Evolutionary conservation across 2,113 vertebrate genomes (phyloP).

Genomic region (Amblyornis subalaris): DNA sequence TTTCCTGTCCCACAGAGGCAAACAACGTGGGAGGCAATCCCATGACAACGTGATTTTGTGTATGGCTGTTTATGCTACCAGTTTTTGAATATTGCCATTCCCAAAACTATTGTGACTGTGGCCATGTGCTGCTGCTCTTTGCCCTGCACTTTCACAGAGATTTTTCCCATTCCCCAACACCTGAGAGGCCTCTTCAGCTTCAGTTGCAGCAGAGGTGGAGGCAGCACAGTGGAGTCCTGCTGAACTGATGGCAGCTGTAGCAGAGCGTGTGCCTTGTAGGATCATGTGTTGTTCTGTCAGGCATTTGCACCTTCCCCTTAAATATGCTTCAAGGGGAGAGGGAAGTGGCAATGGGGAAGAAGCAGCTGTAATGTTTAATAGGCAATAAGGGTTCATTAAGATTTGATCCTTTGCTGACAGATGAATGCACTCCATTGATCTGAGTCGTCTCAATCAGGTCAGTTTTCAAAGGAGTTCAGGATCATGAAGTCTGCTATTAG

Average conservation of each 20-base stretch:
- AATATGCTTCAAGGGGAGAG: fast-evolving
- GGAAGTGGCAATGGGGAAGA: not conserved
- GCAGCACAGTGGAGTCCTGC: not conserved
- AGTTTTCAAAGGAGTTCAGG: not conserved
- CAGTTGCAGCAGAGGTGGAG: not conserved
- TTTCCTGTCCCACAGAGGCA: not conserved
- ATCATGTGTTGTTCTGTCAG: fast-evolving
- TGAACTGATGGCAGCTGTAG: not conserved
- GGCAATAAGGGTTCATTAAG: not conserved
- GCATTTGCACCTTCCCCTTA: not conserved
- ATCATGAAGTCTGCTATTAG: not conserved
- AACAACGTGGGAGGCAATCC: too few relatives aligned
- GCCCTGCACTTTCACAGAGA: not conserved
- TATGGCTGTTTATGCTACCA: too few relatives aligned
- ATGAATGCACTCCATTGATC: not conserved
- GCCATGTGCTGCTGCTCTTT: not conserved
- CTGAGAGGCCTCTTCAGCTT: not conserved
- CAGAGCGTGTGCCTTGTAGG: fast-evolving
- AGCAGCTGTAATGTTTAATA: not conserved
- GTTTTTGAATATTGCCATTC: not conserved
- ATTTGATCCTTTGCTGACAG: not conserved
- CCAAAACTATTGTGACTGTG: not conserved
- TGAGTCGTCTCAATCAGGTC: not conserved
- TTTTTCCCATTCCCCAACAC: not conserved
- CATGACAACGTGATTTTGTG: too few relatives aligned